These are phyloP conservation scores for Sebastes cheni DNA, from an alignment of 2,797 vertebrate genomes.

Conservation along the genomic window DNA sequence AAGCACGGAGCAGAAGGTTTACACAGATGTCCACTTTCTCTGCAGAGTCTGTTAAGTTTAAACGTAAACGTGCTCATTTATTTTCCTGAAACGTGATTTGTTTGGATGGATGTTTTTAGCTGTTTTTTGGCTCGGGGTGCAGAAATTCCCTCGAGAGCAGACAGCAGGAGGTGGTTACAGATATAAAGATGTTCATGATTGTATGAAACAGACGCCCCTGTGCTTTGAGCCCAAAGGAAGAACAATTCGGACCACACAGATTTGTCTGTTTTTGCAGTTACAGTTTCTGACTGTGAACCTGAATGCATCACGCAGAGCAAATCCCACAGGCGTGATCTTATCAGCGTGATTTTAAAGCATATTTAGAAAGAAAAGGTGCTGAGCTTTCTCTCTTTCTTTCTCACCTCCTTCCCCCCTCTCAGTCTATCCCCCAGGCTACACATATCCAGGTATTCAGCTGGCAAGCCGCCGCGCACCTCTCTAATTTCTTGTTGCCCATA, in stretches of 20 bases:
- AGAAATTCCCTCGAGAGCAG: not conserved
- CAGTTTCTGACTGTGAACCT: not conserved
- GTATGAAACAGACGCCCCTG: too few species aligned
- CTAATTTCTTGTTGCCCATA: constrained; percentile 57
- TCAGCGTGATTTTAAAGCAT: not conserved
- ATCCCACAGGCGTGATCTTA: not conserved
- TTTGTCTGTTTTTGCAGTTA: not conserved
- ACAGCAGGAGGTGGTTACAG: not conserved
- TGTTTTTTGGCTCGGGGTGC: not conserved
- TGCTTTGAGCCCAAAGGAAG: not conserved
- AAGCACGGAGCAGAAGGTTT: not conserved
- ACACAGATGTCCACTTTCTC: not conserved
- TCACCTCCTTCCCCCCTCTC: not conserved
- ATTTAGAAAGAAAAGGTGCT: not conserved
- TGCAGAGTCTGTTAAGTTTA: not conserved
- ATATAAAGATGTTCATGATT: not conserved
- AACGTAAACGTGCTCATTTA: not conserved
- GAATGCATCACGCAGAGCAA: not conserved
- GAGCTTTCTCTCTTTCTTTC: not conserved
- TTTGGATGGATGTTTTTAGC: not conserved
- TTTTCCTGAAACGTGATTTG: not conserved
- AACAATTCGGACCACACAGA: not conserved
- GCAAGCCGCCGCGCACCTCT: constrained; percentile 36
- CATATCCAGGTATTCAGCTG: constrained; percentile 48
- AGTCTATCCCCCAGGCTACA: not conserved